phyloP scores from a whole-genome alignment of 2,113 vertebrate genomes.

The Agelaius phoeniceus region DNA sequence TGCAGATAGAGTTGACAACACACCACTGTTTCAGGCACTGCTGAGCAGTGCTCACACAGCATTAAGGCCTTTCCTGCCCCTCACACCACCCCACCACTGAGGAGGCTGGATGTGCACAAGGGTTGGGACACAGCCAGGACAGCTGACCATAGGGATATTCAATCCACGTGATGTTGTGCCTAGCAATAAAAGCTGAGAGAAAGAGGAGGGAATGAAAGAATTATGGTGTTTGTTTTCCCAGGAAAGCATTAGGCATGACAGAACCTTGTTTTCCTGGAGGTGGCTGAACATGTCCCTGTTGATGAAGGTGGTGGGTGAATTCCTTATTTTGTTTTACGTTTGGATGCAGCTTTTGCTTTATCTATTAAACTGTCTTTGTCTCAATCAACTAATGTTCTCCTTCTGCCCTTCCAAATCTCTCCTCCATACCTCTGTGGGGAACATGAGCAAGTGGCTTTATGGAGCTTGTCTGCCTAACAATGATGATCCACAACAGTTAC shows the following conservation, averaged over 20 bases:
- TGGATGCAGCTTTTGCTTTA: background rate
- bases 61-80: background rate
- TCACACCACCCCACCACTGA: fast-evolving
- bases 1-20: background rate
- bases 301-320: background rate
- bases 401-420: background rate
- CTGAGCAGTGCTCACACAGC: background rate
- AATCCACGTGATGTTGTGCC: background rate
- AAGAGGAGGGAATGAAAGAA: background rate
- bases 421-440: fast-evolving
- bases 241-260: fast-evolving
- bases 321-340: background rate
- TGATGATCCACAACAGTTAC: background rate
- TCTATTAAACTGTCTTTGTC: background rate
- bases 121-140: background rate
- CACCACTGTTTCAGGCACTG: background rate
- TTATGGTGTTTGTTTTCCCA: background rate
- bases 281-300: background rate
- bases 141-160: background rate
- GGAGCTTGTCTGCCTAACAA: background rate
- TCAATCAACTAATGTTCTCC: background rate
- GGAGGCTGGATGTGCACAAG: background rate
- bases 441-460: fast-evolving
- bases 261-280: background rate
- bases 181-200: background rate